These are phyloP conservation scores for Epizoanthus rinbou DNA, from an alignment of 92 coral and sea anemone genomes.

Conservation along the genomic window DNA sequence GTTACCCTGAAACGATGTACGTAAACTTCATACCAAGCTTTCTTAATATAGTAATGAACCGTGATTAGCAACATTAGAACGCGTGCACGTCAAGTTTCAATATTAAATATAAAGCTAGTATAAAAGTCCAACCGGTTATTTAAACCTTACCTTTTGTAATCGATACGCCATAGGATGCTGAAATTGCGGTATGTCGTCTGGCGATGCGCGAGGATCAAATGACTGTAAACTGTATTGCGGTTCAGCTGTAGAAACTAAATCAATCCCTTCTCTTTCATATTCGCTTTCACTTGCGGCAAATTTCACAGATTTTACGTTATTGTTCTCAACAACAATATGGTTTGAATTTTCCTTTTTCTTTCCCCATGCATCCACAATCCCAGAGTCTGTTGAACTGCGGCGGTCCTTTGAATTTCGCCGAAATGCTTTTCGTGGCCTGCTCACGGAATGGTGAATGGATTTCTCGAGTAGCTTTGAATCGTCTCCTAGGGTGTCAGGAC, in stretches of 20 bases:
- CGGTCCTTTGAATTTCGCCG: constrained; percentile 26
- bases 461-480: constrained; percentile 14
- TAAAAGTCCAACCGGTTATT: neutral
- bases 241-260: constrained; percentile 54
- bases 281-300: constrained; percentile 51
- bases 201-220: constrained; percentile 11
- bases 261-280: constrained; percentile 72
- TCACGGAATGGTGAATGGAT: neutral
- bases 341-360: constrained; percentile 20
- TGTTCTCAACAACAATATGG: neutral
- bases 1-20: too few species aligned
- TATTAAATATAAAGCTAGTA: too few species aligned
- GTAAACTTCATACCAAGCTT: too few species aligned
- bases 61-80: constrained; percentile 1
- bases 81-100: neutral
- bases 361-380: constrained; percentile 62
- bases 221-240: constrained; percentile 25
- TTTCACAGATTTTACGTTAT: constrained; percentile 7
- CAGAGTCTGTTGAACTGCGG: constrained; percentile 41
- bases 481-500: neutral
- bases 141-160: constrained; percentile 53
- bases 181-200: constrained; percentile 27
- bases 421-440: constrained; percentile 32
- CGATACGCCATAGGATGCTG: neutral
- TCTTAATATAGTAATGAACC: neutral